Evolutionary conservation across 1,140 invertebrate genomes (phyloP).

Genomic region (Bombus superbus): DNA sequence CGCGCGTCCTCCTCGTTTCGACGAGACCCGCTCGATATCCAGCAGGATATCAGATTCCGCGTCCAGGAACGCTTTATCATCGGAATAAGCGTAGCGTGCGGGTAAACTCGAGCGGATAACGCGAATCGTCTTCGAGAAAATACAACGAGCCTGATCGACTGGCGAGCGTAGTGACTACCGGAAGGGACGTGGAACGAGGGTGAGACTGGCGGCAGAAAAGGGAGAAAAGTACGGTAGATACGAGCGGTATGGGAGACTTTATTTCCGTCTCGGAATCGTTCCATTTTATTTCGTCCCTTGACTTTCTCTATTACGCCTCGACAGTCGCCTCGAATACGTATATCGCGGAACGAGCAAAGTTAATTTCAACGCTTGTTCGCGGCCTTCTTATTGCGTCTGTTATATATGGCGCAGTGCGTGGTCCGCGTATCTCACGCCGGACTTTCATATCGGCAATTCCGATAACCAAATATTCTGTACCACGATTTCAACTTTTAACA

Average conservation of each 20-base stretch:
- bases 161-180: slow-evolving; percentile 25
- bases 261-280: slow-evolving; percentile 58
- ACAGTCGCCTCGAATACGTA: neutral
- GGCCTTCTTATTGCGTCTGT: neutral
- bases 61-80: slow-evolving; percentile 60
- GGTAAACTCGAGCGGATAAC: slow-evolving; percentile 63
- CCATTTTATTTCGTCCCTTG: slow-evolving; percentile 62
- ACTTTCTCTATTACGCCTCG: slow-evolving; percentile 7
- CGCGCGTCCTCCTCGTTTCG: slow-evolving; percentile 35
- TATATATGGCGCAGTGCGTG: neutral
- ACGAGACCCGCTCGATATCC: slow-evolving; percentile 44
- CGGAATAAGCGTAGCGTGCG: slow-evolving; percentile 51
- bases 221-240: slow-evolving; percentile 25
- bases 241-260: slow-evolving; percentile 4
- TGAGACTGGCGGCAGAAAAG: slow-evolving; percentile 21
- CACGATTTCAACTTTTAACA: neutral
- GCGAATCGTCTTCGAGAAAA: slow-evolving; percentile 52
- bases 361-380: slow-evolving; percentile 68
- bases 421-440: no score
- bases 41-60: slow-evolving; percentile 57
- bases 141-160: slow-evolving; percentile 28
- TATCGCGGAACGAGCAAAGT: slow-evolving; percentile 58
- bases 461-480: neutral
- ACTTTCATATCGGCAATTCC: no score
- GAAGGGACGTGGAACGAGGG: neutral